Evolutionary conservation across 2,888 invertebrate genomes (phyloP).

Genomic region (Theretra japonica): DNA sequence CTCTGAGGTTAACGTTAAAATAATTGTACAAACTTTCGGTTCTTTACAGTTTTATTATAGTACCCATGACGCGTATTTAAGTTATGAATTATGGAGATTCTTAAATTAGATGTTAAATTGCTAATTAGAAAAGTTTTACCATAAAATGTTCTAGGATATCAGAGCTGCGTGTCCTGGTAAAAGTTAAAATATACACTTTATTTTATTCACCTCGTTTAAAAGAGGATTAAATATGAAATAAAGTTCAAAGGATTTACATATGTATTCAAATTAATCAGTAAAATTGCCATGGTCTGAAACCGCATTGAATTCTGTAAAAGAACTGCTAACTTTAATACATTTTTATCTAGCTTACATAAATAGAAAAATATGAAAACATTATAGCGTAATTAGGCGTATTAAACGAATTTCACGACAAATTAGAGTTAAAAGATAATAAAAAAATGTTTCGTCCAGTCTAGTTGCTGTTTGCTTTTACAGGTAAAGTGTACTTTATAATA

Average conservation of each 20-base stretch:
- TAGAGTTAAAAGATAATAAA: constrained; percentile 46
- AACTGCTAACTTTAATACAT: neutral
- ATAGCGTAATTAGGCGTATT: constrained; percentile 9
- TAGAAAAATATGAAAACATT: constrained; percentile 30
- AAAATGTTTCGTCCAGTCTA: constrained; percentile 44
- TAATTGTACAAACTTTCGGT: neutral
- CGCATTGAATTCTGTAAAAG: neutral
- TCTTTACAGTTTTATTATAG: neutral
- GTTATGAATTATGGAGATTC: constrained; percentile 28
- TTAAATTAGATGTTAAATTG: constrained; percentile 31
- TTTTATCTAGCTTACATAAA: too few species aligned
- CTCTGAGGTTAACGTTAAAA: neutral
- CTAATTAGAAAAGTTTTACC: constrained; percentile 30
- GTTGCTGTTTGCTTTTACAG: constrained; percentile 51
- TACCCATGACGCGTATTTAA: constrained; percentile 1
- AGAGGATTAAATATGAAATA: neutral
- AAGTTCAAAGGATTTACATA: too few species aligned
- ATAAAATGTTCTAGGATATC: constrained; percentile 28
- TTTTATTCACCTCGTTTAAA: constrained; percentile 4
- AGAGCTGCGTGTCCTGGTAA: constrained; percentile 14
- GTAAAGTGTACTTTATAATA: constrained; percentile 62
- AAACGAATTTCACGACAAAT: constrained; percentile 43
- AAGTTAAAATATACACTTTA: constrained; percentile 27
- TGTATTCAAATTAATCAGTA: neutral
- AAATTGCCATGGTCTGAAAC: neutral